phyloP scores from a whole-genome alignment of 35 echinoderm and acorn worm genomes.

The Anneissia japonica region DNA sequence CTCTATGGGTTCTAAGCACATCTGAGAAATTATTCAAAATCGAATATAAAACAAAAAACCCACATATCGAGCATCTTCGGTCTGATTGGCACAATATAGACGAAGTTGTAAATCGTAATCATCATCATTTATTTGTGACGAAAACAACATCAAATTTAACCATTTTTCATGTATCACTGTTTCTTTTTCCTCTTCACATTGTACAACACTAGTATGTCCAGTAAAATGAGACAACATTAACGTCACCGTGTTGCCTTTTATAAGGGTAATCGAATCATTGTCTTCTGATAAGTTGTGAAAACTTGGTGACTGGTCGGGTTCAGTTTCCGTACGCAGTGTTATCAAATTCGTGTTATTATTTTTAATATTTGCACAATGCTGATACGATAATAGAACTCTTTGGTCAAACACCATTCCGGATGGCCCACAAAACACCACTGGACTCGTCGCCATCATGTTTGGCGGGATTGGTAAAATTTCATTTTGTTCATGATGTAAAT shows the following conservation, averaged over 20 bases:
- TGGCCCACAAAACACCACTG: conserved; percentile 1
- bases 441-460: background rate
- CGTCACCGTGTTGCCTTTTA: background rate
- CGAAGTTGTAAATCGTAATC: background rate
- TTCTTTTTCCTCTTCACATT: background rate
- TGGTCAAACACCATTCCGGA: background rate
- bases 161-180: background rate
- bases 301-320: background rate
- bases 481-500: background rate
- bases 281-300: background rate
- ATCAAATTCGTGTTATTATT: background rate
- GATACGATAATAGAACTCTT: conserved; percentile 8
- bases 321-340: background rate
- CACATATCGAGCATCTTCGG: background rate
- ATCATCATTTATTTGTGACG: background rate
- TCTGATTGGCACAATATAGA: conserved; percentile 1
- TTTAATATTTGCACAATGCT: conserved; percentile 7
- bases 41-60: background rate
- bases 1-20: too few species aligned
- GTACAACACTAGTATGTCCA: background rate
- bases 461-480: background rate
- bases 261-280: background rate
- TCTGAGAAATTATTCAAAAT: too few species aligned
- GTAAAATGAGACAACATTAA: background rate
- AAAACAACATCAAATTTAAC: background rate